Evolutionary conservation across 2,797 vertebrate species (phyloP).

Genomic region (Tapirus indicus): DNA sequence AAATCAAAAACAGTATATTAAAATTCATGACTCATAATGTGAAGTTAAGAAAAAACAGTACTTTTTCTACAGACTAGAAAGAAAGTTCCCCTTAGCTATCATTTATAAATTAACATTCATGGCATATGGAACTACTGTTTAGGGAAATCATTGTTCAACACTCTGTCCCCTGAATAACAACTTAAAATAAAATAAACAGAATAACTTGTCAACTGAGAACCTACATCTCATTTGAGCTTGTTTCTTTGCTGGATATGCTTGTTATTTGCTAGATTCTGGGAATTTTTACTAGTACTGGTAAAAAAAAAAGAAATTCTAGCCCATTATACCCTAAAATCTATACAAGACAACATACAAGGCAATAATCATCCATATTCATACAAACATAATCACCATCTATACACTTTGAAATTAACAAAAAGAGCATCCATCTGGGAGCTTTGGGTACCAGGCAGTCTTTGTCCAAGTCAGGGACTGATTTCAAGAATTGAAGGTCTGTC

Average conservation of each 20-base stretch:
- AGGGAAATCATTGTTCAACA: neutral
- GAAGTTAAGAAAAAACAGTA: conserved; percentile 24
- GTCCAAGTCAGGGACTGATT: neutral
- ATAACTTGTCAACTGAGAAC: neutral
- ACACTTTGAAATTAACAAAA: neutral
- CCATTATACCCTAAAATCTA: neutral
- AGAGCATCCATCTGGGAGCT: neutral
- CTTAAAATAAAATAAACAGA: neutral
- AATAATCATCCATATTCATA: neutral
- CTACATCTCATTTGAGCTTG: neutral
- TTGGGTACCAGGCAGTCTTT: too few species aligned
- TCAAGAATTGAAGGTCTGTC: neutral
- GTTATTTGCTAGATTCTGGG: neutral
- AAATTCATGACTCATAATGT: neutral
- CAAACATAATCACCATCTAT: neutral
- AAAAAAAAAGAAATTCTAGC: neutral
- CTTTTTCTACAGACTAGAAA: neutral
- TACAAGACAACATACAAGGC: neutral
- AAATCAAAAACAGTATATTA: neutral
- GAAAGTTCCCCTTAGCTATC: neutral
- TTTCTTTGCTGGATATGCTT: neutral
- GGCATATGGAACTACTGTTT: neutral
- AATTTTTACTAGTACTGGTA: neutral
- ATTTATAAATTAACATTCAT: neutral
- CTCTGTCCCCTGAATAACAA: neutral